A percentile compares a stretch with the other conserved stretches of the same genome.
phyloP scores from a whole-genome alignment of 1,140 invertebrate genomes.

The Cydia amplana region DNA sequence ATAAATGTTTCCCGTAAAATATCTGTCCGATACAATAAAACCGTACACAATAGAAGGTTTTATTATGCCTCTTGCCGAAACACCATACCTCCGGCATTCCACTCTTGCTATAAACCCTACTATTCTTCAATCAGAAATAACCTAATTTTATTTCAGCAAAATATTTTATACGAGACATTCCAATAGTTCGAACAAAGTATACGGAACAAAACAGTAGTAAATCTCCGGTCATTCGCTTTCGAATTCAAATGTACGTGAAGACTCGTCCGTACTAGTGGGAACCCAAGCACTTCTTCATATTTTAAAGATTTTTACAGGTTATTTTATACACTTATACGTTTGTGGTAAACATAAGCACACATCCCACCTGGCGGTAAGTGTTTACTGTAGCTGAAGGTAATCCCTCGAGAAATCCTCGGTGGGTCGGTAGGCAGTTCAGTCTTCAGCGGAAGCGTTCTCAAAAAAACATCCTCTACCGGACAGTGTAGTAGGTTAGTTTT shows the following conservation, averaged over 20 bases:
- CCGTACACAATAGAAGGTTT: neutral
- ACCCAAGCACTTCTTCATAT: too few species aligned
- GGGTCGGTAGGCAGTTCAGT: too few species aligned
- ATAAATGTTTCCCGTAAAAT: neutral
- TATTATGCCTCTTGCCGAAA: neutral
- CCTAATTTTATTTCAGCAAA: slow-evolving; percentile 23
- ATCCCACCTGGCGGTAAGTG: too few species aligned
- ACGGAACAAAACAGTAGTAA: neutral
- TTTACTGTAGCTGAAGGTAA: too few species aligned
- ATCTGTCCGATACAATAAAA: slow-evolving; percentile 1
- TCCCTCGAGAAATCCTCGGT: too few species aligned
- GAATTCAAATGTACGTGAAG: neutral
- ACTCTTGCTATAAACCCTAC: slow-evolving; percentile 5
- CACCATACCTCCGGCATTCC: neutral
- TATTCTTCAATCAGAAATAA: slow-evolving; percentile 31
- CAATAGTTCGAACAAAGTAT: neutral
- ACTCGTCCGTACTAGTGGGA: neutral
- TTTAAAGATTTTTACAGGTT: too few species aligned
- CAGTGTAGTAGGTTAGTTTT: too few species aligned
- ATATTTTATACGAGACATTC: slow-evolving; percentile 21
- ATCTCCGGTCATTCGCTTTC: neutral
- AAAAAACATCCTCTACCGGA: too few species aligned
- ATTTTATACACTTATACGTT: too few species aligned
- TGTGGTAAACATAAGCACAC: too few species aligned
- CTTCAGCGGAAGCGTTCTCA: too few species aligned